Evolutionary conservation across 2,888 invertebrate genomes (phyloP).

Genomic region (Andrena bicolor): DNA sequence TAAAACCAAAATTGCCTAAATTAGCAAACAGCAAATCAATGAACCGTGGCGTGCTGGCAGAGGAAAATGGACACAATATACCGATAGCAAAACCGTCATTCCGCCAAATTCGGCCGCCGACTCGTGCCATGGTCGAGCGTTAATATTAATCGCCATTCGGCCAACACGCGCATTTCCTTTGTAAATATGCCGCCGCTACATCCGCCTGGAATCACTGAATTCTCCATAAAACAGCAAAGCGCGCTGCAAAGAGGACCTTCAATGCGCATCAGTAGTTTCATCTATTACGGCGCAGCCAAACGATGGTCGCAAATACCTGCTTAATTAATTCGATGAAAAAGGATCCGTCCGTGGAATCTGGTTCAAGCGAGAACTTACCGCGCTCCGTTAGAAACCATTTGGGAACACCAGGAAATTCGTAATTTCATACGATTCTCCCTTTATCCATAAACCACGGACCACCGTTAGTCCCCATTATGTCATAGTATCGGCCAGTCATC

Average conservation of each 20-base stretch:
- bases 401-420: neutral
- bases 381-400: neutral
- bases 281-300: slow-evolving; percentile 51
- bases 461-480: slow-evolving; percentile 1
- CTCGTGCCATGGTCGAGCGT: slow-evolving; percentile 65
- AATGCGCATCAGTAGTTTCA: slow-evolving; percentile 47
- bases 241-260: slow-evolving; percentile 13
- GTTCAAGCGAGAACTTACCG: slow-evolving; percentile 6
- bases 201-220: slow-evolving; percentile 59
- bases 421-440: neutral
- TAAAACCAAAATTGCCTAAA: slow-evolving; percentile 50
- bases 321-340: slow-evolving; percentile 34
- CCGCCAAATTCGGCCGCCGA: slow-evolving; percentile 45
- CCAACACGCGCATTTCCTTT: slow-evolving; percentile 67
- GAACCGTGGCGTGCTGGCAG: neutral
- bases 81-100: slow-evolving; percentile 33
- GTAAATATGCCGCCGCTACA: slow-evolving; percentile 60
- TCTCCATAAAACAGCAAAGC: slow-evolving; percentile 53
- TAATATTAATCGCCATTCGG: slow-evolving; percentile 75
- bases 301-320: slow-evolving; percentile 14
- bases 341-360: neutral
- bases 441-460: slow-evolving; percentile 38
- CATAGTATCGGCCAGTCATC: slow-evolving; percentile 28
- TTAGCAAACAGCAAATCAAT: slow-evolving; percentile 44
- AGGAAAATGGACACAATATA: neutral